Base-by-base conservation (phyloP, 2,113 vertebrate genomes). In the Irena cyanogastra region DNA sequence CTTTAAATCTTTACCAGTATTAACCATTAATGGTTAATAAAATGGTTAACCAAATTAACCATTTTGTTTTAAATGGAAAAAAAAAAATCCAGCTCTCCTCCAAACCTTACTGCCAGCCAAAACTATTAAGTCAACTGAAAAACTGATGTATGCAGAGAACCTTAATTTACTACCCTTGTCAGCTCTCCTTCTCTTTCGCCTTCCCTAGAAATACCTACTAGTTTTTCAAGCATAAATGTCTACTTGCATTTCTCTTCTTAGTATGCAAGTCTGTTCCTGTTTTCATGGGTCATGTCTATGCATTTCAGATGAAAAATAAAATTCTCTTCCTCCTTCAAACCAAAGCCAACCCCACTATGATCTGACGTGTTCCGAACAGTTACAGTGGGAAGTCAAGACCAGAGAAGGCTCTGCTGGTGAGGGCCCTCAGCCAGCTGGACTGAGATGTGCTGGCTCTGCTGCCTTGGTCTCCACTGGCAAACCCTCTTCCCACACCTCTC, bases 211-310 rank as follows among this genome's bases (percentile, higher is more conserved):
- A 91, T 82, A 84, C 57, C 60, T 64, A 60, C 22, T 19, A 44
- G 17, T 18, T 87, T 89, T 79, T 95, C 81, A 92, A 79, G 87
- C 83, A 66, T 83, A 47, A 88, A 90, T 23, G 50, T 93, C 89
- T 83, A 39, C 56, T 52, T 71, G 64, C 64, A 92, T 78, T 42
- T 90, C 63, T 50, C 63, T 82, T 69, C 81, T 76, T 39, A 39
- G 22, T 81, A 33, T 75, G 76, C 85, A 95, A 93, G 88, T 77
- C 88, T 87, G 49, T 52, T 92, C 85, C 54, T 93, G 76, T 88
- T 94, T 93, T 86, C 71, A 75, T 42, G n/a, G 52, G 60, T 44
- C 42, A 74, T 52, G 39, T 63, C 72, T 90, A 44, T 10, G 17
- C 44, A 70, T 54, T 91, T 92, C 45, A 65, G 35, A 65, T 33